Evolutionary conservation across 2,888 invertebrate species (phyloP), one percentile per base, ranked within the genome.

Genomic region (Chelonus formosanus): DNA sequence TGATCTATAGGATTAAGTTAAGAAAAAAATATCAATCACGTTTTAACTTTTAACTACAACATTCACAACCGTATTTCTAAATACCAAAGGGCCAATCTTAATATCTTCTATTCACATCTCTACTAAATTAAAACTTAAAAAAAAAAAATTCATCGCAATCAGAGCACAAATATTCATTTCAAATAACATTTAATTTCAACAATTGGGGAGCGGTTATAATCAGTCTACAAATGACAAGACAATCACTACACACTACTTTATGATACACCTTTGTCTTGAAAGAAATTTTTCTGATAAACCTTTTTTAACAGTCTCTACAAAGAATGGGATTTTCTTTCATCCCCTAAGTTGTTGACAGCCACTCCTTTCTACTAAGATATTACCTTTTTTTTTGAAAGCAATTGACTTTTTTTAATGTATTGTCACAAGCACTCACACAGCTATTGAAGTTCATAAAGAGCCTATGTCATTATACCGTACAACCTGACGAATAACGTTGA

Each of bases 81-180:
- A 20, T 20, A 20, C 20, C 20, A 20, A 20, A 20, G 20, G 20
- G 20, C 20, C 20, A 20, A 20, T 20, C 20, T 20, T 20, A 20
- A 20, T 20, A 20, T 20, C 20, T 20, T 20, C 20, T 20, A 20
- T 20, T 20, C 20, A 20, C 20, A 20, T 20, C 20, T 20, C 20
- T 20, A 48, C 48, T 20, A 48, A 20, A 31, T 0, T 48, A 48
- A n/a, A 20, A 5, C 10, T n/a, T n/a, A n/a, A n/a, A n/a, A n/a
- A n/a, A n/a, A n/a, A 10, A 48, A 48, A 20, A 48, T 20, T 10
- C 10, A 48, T 48, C 48, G 31, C 6, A 48, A 48, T 48, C 48
- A 48, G 48, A 48, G 48, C 48, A 48, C 48, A 48, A 48, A 48
- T 31, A 48, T 48, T 48, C 48, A 48, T 48, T 48, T 48, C 48